Evolutionary conservation across 1,140 invertebrate genomes (phyloP).

Genomic region (Zeugodacus cucurbitae): DNA sequence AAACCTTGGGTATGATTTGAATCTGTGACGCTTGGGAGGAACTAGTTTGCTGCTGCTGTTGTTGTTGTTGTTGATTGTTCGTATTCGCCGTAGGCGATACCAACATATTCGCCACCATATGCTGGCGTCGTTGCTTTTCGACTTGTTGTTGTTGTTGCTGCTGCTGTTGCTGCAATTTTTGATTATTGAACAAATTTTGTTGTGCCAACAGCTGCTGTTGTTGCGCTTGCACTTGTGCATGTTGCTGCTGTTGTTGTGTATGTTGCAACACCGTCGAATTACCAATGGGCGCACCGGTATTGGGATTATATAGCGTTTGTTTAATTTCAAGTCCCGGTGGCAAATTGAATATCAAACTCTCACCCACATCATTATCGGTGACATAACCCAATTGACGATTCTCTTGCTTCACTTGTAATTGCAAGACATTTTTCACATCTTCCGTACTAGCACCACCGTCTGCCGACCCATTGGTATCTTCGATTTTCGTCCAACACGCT

Average conservation of each 20-base stretch:
- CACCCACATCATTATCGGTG: conserved; percentile 50
- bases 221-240: conserved; percentile 39
- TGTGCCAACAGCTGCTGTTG: conserved; percentile 45
- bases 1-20: conserved; percentile 66
- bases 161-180: conserved; percentile 43
- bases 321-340: conserved; percentile 63
- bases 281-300: background rate
- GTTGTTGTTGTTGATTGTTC: conserved; percentile 14
- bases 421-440: conserved; percentile 62
- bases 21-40: conserved; percentile 61
- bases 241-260: conserved; percentile 46
- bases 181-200: background rate
- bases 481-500: conserved; percentile 60
- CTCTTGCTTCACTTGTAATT: conserved; percentile 62
- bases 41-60: conserved; percentile 46
- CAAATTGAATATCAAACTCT: conserved; percentile 62
- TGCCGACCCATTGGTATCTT: conserved; percentile 45
- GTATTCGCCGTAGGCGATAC: conserved; percentile 52
- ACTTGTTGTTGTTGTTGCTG: conserved; percentile 49
- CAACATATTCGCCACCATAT: conserved; percentile 64
- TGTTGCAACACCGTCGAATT: conserved; percentile 41
- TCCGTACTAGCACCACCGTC: conserved; percentile 46
- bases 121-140: conserved; percentile 53
- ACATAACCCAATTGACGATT: conserved; percentile 58
- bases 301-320: conserved; percentile 57